Conservation (phyloP, 2,888 invertebrate genomes). For the Macrophya alboannulata region DNA sequence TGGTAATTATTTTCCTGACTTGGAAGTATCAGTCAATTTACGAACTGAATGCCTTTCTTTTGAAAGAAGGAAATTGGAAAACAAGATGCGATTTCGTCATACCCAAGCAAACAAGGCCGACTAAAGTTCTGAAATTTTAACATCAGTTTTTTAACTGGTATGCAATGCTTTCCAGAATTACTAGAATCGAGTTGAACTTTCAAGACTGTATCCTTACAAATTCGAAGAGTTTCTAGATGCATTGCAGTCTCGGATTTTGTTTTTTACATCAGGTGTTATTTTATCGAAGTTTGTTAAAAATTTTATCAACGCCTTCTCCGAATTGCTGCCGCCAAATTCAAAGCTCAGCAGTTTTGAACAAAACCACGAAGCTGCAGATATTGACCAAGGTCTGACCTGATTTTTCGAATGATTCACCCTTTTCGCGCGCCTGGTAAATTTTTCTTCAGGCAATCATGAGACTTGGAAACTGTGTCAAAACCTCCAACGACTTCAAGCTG, state of each 20-base stretch:
- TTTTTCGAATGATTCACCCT: constrained; percentile 5
- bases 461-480: constrained; percentile 23
- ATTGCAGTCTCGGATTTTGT: background rate
- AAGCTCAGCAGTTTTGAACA: background rate
- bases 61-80: background rate
- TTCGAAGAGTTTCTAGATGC: background rate
- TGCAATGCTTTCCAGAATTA: background rate
- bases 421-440: background rate
- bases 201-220: background rate
- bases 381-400: constrained; percentile 10
- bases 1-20: background rate
- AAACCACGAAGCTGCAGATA: background rate
- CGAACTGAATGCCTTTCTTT: background rate
- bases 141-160: background rate
- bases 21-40: constrained; percentile 8
- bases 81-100: background rate
- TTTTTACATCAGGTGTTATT: background rate
- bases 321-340: background rate
- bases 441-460: background rate
- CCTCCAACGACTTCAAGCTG: background rate
- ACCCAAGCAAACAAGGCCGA: background rate
- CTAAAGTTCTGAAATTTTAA: background rate
- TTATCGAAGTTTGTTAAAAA: background rate
- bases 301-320: background rate
- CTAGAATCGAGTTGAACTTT: background rate